Conservation (phyloP, 2,113 vertebrate genomes). For the Pampusana beccarii region DNA sequence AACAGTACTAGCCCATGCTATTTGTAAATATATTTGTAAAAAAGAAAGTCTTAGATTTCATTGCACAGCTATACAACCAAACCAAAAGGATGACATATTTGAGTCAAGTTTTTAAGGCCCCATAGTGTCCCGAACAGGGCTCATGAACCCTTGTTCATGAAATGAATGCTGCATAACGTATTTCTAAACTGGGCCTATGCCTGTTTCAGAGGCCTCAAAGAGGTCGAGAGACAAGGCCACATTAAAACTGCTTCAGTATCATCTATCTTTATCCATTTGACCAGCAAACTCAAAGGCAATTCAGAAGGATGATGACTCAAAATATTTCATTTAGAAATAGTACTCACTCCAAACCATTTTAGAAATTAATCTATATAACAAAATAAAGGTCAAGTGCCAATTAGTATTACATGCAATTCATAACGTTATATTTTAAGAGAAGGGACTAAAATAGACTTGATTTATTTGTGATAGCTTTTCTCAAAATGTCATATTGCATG, state of each 20-base stretch:
- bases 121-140: background rate
- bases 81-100: background rate
- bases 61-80: background rate
- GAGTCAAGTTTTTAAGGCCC: background rate
- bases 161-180: background rate
- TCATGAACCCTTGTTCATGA: background rate
- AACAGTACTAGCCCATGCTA: background rate
- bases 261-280: background rate
- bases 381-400: constrained; percentile 29
- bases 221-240: background rate
- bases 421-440: constrained; percentile 17
- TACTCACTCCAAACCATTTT: constrained; percentile 2
- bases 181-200: background rate
- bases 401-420: background rate
- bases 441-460: background rate
- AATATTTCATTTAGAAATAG: constrained; percentile 16
- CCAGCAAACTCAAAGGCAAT: background rate
- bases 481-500: background rate
- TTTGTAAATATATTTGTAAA: background rate
- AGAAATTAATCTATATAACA: constrained; percentile 19
- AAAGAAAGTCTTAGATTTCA: background rate
- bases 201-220: background rate
- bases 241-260: background rate
- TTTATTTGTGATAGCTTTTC: constrained; percentile 1
- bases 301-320: background rate